phyloP scores from a whole-genome alignment of 2,888 invertebrate species.

The Amitus sp. region DNA sequence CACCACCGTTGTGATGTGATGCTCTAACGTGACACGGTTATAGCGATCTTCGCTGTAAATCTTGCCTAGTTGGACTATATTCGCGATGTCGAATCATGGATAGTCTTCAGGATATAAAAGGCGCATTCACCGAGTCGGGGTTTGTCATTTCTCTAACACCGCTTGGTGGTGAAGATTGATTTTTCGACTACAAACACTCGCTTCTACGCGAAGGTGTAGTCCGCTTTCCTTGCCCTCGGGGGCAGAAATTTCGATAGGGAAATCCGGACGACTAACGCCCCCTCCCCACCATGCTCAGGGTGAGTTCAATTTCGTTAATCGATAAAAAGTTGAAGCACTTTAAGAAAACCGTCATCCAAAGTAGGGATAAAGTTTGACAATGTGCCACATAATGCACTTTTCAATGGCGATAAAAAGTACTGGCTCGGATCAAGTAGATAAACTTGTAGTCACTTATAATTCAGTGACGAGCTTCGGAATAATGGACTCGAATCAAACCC shows the following conservation, averaged over 20 bases:
- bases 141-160: conserved; percentile 63
- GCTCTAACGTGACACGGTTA: conserved; percentile 57
- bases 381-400: too few relatives aligned
- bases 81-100: conserved; percentile 63
- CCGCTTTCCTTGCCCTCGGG: conserved; percentile 30
- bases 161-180: conserved; percentile 46
- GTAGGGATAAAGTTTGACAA: too few relatives aligned
- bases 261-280: conserved; percentile 20
- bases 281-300: conserved; percentile 50
- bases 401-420: too few relatives aligned
- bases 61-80: conserved; percentile 61
- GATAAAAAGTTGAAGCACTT: too few relatives aligned
- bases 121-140: conserved; percentile 56
- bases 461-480: too few relatives aligned
- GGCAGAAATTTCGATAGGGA: conserved; percentile 19
- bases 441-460: too few relatives aligned
- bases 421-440: too few relatives aligned
- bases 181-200: conserved; percentile 17
- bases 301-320: conserved; percentile 33
- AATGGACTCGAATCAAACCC: too few relatives aligned
- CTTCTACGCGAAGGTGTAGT: conserved; percentile 20
- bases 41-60: conserved; percentile 61
- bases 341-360: too few relatives aligned
- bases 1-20: conserved; percentile 42
- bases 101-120: conserved; percentile 62